Evolutionary conservation across 2,113 vertebrate genomes (phyloP), one percentile per base, ranked within the genome.

Genomic region (Tonatia bakeri): DNA sequence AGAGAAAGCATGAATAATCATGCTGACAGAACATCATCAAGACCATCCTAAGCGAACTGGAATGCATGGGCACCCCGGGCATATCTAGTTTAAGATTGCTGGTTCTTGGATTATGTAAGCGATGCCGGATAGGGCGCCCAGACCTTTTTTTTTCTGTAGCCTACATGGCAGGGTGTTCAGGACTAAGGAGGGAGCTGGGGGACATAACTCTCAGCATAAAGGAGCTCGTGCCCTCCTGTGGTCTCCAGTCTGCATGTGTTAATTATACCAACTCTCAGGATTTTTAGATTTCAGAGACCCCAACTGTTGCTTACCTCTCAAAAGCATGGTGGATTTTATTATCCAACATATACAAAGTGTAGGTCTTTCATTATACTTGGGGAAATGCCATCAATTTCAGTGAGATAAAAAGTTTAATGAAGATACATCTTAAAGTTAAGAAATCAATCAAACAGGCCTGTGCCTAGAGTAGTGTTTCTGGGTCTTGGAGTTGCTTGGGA

Each of bases 101-200:
- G 14, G 43, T n/a, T 89, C 15, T 28, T 7, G 20, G 43, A n/a
- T 17, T 4, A 52, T 0, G 3, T 14, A 15, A 26, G 45, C 7
- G 3, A 43, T 33, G 31, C 22, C 2, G 0, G 16, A 7, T 7
- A 14, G 14, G 24, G 65, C 22, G 7, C 3, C 2, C 61, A 19
- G 45, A 52, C 9, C 43, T 9, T n/a, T 15, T 50, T 19, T 19
- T 5, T 72, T 43, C 6, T 8, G 24, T 47, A 22, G 33, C 54
- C 40, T 33, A 33, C 2, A 2, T 0, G 4, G 52, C 81, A 72
- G 26, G 7, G 40, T 1, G 0, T 26, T 50, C 3, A 19, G 50
- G 7, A 22, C 14, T 24, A 38, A 16, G 47, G 33, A 47, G 38
- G 43, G 14, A 13, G 9, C n/a, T 28, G 36, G 11, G 1, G 14